Base-by-base conservation (phyloP, 2,888 invertebrate species). In the Lochmaea crataegi region DNA sequence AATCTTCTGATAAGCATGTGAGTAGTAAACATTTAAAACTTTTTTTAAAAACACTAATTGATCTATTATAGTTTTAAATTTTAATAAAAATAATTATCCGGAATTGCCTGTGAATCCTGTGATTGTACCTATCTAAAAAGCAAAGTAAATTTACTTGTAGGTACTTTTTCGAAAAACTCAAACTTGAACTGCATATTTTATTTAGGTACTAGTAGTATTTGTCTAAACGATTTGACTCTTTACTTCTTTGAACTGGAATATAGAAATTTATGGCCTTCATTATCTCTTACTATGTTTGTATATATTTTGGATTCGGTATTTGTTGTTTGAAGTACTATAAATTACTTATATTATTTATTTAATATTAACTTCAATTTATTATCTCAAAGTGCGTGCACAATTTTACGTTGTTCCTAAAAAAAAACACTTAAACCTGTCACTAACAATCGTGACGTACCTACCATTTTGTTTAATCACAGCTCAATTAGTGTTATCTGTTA, bases 201-300 rank as follows among this genome's bases (percentile, higher is more conserved):
- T n/a, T n/a, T n/a, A n/a, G n/a, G n/a, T n/a, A n/a, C n/a, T n/a
- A n/a, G n/a, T n/a, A n/a, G n/a, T n/a, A n/a, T n/a, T 22, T 22
- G 22, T 22, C 22, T 45, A 45, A 45, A 45, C 2, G 5, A 14
- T 48, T 48, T 48, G 48, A 48, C 14, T n/a, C 6, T n/a, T 48
- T 14, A 48, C 48, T 48, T n/a, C n/a, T 48, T n/a, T 48, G n/a
- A 48, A 48, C 48, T n/a, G n/a, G 48, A 48, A 48, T 48, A n/a
- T 48, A n/a, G n/a, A 48, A 48, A 48, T 45, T 45, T 45, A 45
- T 45, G 45, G 12, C 12, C 12, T 12, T 45, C 45, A 14, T 45
- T 45, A 45, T 45, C 45, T 38, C 32, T 9, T 38, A 38, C 32
- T 38, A 38, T 1, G 32, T 38, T 38, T 45, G 18, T 53, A 53